Conservation (phyloP, 2,113 vertebrate species). For the Delphinus delphis region DNA sequence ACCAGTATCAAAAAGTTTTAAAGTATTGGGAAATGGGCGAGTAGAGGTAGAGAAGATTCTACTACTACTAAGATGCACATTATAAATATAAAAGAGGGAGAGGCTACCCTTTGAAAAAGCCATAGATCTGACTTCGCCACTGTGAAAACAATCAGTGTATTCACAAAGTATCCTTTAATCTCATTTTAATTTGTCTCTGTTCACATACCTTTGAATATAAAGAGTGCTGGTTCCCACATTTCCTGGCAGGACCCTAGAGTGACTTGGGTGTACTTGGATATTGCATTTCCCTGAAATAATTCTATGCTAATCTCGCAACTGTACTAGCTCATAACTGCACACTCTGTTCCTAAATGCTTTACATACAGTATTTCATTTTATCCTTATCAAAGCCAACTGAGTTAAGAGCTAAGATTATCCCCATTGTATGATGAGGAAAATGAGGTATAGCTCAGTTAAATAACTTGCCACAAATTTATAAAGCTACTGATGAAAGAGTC, state of each 20-base stretch:
- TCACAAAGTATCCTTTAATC: neutral
- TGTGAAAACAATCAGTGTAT: too few relatives aligned
- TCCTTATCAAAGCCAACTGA: neutral
- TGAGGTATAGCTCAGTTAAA: neutral
- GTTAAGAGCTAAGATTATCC: neutral
- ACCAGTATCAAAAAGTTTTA: neutral
- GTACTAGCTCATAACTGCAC: neutral
- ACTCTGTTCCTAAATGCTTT: neutral
- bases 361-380: neutral
- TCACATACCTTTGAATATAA: neutral
- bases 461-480: neutral
- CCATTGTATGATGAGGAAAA: neutral
- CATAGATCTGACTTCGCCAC: neutral
- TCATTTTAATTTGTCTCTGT: neutral
- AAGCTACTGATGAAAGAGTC: neutral
- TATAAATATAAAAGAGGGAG: neutral
- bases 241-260: neutral
- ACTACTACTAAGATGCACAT: rapidly evolving
- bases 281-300: neutral
- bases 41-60: neutral
- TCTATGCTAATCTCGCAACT: neutral
- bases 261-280: neutral
- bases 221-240: neutral
- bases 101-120: neutral
- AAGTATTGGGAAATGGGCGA: neutral